A percentile compares a stretch with the other conserved stretches of the same genome.
Evolutionary conservation across 1,140 invertebrate species (phyloP).

Genomic region (Agraylea sexmaculata): DNA sequence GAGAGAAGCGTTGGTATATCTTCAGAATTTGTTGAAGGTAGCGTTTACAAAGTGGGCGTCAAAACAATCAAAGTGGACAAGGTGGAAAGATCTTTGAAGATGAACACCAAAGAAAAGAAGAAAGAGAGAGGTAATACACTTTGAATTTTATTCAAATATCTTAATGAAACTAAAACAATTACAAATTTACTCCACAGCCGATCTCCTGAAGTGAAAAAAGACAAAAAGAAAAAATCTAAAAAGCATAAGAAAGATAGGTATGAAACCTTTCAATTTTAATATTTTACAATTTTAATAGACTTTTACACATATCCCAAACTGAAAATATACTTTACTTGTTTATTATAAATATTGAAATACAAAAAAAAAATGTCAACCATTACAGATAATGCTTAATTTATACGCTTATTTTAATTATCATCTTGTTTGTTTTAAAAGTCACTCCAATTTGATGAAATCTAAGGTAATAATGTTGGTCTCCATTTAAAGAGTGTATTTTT

Average conservation of each 20-base stretch:
- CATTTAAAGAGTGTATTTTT: constrained; percentile 21
- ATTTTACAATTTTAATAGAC: no score
- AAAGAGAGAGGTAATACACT: no score
- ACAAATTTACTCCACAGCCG: no score
- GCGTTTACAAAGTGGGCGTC: constrained; percentile 78
- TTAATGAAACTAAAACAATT: no score
- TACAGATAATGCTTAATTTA: constrained; percentile 20
- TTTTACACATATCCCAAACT: not conserved
- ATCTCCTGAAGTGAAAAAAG: constrained; percentile 50
- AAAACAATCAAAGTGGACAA: no score
- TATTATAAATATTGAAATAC: no score
- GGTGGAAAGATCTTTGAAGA: no score
- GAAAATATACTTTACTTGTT: not conserved
- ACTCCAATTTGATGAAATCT: constrained; percentile 23
- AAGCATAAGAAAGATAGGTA: constrained; percentile 59
- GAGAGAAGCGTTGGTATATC: constrained; percentile 88
- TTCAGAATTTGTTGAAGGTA: constrained; percentile 86
- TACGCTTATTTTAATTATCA: constrained; percentile 21
- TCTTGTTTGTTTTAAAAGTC: constrained; percentile 23
- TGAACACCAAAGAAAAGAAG: no score
- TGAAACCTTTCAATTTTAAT: no score
- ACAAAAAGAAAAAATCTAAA: constrained; percentile 57
- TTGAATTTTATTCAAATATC: no score
- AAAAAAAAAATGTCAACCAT: no score
- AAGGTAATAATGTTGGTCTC: constrained; percentile 23